A percentile compares a stretch with the other conserved stretches of the same genome.
phyloP scores from a whole-genome alignment of 2,113 vertebrate species.

The Anarrhichthys ocellatus region DNA sequence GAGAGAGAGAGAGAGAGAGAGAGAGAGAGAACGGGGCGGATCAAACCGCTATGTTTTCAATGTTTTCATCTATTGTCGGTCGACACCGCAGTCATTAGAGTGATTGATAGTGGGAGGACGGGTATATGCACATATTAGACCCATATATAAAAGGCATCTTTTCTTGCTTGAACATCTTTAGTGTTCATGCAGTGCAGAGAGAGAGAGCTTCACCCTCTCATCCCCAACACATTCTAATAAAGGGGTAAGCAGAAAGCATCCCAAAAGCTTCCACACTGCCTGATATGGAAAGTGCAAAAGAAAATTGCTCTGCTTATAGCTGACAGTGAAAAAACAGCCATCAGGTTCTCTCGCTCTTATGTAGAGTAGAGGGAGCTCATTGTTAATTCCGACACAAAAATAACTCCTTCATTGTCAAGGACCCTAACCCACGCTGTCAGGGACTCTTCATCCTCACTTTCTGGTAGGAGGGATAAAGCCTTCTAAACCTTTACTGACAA shows the following conservation, averaged over 20 bases:
- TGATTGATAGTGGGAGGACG: constrained; percentile 1
- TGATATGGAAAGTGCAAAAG: neutral
- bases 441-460: neutral
- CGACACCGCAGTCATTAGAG: neutral
- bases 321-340: neutral
- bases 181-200: neutral
- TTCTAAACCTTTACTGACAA: neutral
- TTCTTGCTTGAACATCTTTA: neutral
- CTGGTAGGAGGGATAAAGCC: too few species aligned
- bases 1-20: neutral
- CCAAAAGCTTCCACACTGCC: neutral
- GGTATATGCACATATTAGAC: neutral
- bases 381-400: neutral
- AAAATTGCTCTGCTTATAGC: neutral
- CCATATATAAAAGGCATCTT: neutral
- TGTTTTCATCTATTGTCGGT: constrained; percentile 8
- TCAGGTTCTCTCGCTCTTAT: constrained; percentile 3
- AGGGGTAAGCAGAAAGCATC: neutral
- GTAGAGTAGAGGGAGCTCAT: neutral
- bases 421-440: neutral
- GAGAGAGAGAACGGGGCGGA: neutral
- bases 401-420: neutral
- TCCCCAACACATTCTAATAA: neutral
- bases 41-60: constrained; percentile 13
- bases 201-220: neutral